Base-by-base conservation (phyloP, 2,888 invertebrate genomes). In the Meteorus colon region DNA sequence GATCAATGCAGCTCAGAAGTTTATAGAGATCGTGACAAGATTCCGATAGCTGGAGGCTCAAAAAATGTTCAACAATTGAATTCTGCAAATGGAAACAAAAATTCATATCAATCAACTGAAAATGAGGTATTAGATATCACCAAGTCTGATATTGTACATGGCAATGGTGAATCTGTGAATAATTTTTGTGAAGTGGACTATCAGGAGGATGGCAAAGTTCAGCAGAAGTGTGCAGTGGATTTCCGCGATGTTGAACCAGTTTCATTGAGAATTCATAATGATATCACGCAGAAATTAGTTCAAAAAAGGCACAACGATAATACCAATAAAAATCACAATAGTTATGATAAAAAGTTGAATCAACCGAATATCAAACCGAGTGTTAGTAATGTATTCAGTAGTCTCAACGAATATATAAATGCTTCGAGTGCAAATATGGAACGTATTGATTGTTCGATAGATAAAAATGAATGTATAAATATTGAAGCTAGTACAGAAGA, bases 341-440 rank as follows among this genome's bases (percentile, higher is more conserved):
- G 86, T 79, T 89, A 87, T 27, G 85, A 87, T 73, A 86, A 86
- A 27, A 88, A 87, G 77, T 77, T 87, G 48, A 89, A 87, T 78
- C 88, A 88, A 59, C 84, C 85, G 4, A 87, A 84, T 79, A 88
- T 84, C 51, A 91, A 91, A 81, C 90, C 91, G 45, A 91, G 90
- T 73, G 93, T 93, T 71, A 92, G 92, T 74, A 93, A 93, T 83
- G 93, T 93, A 37, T 93, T 93, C 80, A 92, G 91, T 82, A 93
- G 93, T 84, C 88, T 94, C 70, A 92, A 93, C 78, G 93, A 93
- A 74, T 94, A 93, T 84, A 88, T 92, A 74, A 92, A 91, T 82
- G 90, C 91, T 8, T 85, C 89, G 10, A 86, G 86, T 31, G 85
- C 83, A 51, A 87, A 84, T 73, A 81, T 86, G 59, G 83, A 84